These are phyloP conservation scores for Xylocopa sonorina DNA, from an alignment of 1,140 invertebrate species.

Conservation along the genomic window DNA sequence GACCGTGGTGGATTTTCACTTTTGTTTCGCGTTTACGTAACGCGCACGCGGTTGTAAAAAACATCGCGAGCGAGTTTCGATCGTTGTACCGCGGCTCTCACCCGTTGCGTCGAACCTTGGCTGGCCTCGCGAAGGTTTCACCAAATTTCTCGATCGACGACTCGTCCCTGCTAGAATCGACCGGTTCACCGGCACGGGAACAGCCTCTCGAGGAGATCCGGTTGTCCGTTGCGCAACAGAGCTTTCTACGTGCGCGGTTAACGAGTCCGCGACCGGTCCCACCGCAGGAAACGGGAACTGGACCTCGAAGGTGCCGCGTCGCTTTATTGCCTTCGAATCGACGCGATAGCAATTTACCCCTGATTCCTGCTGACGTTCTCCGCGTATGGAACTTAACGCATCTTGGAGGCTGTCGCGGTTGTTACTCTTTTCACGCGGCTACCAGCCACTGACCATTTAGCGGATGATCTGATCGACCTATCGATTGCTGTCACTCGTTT, in stretches of 20 bases:
- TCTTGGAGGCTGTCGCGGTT: neutral
- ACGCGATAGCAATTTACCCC: conserved; percentile 65
- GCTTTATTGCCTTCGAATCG: conserved; percentile 69
- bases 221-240: conserved; percentile 70
- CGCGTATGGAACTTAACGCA: neutral
- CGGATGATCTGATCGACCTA: rapidly evolving
- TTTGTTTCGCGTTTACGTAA: conserved; percentile 51
- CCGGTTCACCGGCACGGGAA: conserved; percentile 52
- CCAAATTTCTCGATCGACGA: conserved; percentile 41
- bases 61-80: neutral
- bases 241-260: conserved; percentile 74
- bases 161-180: neutral
- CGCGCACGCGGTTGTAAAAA: neutral
- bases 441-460: neutral
- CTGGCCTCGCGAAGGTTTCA: conserved; percentile 36
- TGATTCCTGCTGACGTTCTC: neutral
- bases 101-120: neutral
- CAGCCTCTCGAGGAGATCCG: conserved; percentile 62
- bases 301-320: conserved; percentile 33
- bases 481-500: too few species aligned
- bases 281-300: conserved; percentile 58
- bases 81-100: neutral
- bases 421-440: neutral
- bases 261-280: conserved; percentile 64
- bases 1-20: conserved; percentile 35